Evolutionary conservation across 2,888 invertebrate genomes (phyloP).

Genomic region (Xanthorhoe designata): DNA sequence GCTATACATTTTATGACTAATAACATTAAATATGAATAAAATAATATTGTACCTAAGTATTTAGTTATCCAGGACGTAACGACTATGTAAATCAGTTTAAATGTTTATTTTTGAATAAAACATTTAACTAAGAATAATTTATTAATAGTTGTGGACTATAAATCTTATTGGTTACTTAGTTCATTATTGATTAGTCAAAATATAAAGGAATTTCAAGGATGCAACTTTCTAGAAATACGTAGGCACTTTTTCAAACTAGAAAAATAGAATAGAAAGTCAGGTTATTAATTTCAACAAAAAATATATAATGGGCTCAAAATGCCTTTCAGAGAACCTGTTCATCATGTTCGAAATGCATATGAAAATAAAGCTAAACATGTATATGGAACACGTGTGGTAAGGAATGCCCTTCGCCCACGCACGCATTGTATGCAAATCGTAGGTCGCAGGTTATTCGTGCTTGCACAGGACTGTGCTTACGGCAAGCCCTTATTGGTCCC

Average conservation of each 20-base stretch:
- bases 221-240: neutral
- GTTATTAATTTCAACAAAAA: constrained; percentile 26
- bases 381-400: constrained; percentile 54
- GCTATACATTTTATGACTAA: too few species aligned
- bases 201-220: neutral
- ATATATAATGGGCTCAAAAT: constrained; percentile 22
- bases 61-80: too few species aligned
- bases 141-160: too few species aligned
- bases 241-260: constrained; percentile 6
- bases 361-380: constrained; percentile 41
- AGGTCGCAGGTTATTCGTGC: constrained; percentile 79
- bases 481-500: constrained; percentile 57
- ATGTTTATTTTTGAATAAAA: too few species aligned
- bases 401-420: constrained; percentile 75
- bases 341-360: constrained; percentile 34
- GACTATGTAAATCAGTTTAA: too few species aligned
- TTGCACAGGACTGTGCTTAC: constrained; percentile 46
- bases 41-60: too few species aligned
- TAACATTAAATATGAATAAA: too few species aligned
- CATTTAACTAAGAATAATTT: too few species aligned
- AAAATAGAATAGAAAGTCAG: constrained; percentile 16
- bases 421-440: constrained; percentile 82
- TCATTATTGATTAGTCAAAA: neutral
- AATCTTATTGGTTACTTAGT: neutral
- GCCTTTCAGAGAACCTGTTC: constrained; percentile 34